These are phyloP conservation scores for Paradoxurus hermaphroditus DNA, from an alignment of 2,113 vertebrate genomes.

Conservation along the genomic window DNA sequence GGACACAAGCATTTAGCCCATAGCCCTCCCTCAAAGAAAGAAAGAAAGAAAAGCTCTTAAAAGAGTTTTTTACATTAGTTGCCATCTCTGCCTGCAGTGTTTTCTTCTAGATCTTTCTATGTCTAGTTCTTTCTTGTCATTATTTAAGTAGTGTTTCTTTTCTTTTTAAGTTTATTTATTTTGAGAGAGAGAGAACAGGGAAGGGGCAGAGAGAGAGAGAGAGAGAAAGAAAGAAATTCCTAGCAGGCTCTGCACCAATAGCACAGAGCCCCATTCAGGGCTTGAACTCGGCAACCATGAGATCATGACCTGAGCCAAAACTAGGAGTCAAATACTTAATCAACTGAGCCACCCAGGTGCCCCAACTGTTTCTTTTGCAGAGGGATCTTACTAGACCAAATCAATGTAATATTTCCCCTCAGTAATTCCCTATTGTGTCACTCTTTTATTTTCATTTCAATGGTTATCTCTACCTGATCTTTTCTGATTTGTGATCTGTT, in stretches of 20 bases:
- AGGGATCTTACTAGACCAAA: not conserved
- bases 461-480: not conserved
- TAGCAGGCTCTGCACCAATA: too few species aligned
- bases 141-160: not conserved
- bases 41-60: too few species aligned
- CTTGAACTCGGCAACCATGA: too few species aligned
- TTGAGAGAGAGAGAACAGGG: too few species aligned
- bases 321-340: too few species aligned
- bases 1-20: not conserved
- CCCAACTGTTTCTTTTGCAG: not conserved
- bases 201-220: too few species aligned
- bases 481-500: not conserved
- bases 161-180: too few species aligned
- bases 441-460: not conserved
- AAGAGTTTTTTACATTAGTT: not conserved
- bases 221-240: too few species aligned
- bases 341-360: too few species aligned
- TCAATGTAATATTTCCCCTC: not conserved
- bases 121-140: not conserved
- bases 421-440: not conserved
- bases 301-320: too few species aligned
- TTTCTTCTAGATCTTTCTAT: not conserved
- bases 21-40: not conserved
- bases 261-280: too few species aligned
- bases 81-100: not conserved